phyloP scores from a whole-genome alignment of 2,113 vertebrate species.

The Xenopus tropicalis region DNA sequence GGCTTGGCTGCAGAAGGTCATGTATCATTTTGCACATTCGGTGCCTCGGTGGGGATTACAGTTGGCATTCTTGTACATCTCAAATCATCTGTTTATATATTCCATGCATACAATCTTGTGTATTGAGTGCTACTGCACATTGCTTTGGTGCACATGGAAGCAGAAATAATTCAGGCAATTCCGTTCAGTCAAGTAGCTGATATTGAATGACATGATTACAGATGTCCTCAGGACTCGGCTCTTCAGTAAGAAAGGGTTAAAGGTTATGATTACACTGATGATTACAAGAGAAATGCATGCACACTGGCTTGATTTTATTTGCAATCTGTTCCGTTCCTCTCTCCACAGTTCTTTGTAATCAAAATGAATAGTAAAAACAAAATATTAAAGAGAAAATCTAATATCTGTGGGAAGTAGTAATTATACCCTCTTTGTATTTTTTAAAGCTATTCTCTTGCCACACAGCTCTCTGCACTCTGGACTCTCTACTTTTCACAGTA shows the following conservation, averaged over 20 bases:
- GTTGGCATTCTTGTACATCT: background rate
- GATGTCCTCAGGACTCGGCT: background rate
- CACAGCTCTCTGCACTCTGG: too few relatives aligned
- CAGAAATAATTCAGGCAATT: background rate
- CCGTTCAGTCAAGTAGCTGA: slow-evolving; percentile 8
- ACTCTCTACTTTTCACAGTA: too few relatives aligned
- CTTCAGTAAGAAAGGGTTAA: background rate
- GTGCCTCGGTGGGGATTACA: background rate
- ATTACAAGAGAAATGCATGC: slow-evolving; percentile 9
- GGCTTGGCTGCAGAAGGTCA: background rate
- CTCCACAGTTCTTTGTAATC: background rate
- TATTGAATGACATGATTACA: slow-evolving; percentile 5
- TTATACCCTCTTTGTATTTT: too few relatives aligned
- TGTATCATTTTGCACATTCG: background rate
- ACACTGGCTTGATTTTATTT: background rate
- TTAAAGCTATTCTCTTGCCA: too few relatives aligned
- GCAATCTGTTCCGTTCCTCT: background rate
- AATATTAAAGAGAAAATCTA: too few relatives aligned
- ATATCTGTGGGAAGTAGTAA: too few relatives aligned
- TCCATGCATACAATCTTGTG: background rate
- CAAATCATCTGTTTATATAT: slow-evolving; percentile 2
- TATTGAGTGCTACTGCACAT: background rate
- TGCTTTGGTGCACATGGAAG: background rate
- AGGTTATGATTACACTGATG: slow-evolving; percentile 20
- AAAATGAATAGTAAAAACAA: background rate